Percentiles rank a stretch among this genome's conserved stretches.
These are phyloP conservation scores for Prosapia bicincta DNA, from an alignment of 2,888 invertebrate genomes.

Conservation along the genomic window DNA sequence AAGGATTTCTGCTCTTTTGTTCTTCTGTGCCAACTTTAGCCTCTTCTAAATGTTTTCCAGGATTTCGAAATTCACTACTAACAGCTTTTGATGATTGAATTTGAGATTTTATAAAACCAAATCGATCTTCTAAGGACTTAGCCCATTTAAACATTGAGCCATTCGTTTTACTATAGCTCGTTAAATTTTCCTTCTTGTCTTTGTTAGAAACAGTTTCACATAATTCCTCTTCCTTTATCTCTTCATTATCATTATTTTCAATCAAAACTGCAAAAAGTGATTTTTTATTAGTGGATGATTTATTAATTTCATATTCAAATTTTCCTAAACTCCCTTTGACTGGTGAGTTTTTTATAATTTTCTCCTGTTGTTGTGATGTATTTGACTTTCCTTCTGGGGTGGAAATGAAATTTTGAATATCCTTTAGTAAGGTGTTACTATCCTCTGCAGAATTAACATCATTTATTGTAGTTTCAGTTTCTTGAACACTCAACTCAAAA, in stretches of 20 bases:
- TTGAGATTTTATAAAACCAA: not conserved
- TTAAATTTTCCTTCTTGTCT: not conserved
- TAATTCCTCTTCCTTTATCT: not conserved
- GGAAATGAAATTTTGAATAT: not conserved
- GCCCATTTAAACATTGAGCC: not conserved
- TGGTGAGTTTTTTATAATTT: not conserved
- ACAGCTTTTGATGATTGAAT: not conserved
- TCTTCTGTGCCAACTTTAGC: not conserved
- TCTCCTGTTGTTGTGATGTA: not conserved
- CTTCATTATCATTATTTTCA: not conserved
- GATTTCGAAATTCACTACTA: not conserved
- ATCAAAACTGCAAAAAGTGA: not conserved
- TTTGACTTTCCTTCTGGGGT: not conserved
- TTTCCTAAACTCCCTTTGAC: not conserved
- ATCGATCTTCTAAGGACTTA: not conserved
- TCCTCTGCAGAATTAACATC: no score
- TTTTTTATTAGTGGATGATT: not conserved
- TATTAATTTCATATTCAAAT: not conserved
- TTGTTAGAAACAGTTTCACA: not conserved
- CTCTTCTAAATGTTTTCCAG: not conserved
- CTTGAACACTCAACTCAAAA: not conserved
- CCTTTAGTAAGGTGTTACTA: not conserved
- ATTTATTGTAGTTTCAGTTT: no score
- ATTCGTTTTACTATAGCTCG: not conserved
- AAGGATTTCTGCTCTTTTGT: not conserved